Evolutionary conservation across 2,888 invertebrate species (phyloP).

Genomic region (Macrophya alboannulata): DNA sequence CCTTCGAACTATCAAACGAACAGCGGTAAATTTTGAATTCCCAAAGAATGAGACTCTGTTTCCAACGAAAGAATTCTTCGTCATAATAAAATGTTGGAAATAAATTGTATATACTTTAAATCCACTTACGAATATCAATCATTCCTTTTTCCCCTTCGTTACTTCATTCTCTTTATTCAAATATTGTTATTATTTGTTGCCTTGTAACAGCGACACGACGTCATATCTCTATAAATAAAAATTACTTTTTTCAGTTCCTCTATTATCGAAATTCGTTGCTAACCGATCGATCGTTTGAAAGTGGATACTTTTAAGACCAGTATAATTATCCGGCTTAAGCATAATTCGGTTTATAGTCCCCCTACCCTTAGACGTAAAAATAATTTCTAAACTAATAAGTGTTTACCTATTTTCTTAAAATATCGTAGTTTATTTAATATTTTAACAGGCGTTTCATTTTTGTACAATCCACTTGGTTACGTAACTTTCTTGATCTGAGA

Average conservation of each 20-base stretch:
- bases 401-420: slow-evolving; percentile 19
- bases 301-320: background rate
- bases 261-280: background rate
- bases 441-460: background rate
- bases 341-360: background rate
- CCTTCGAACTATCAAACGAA: slow-evolving; percentile 2
- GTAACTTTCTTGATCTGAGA: background rate
- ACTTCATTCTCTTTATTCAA: background rate
- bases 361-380: background rate
- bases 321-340: background rate
- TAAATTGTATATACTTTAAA: background rate
- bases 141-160: background rate
- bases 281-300: slow-evolving; percentile 1
- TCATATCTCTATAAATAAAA: slow-evolving; percentile 30
- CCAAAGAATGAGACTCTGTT: background rate
- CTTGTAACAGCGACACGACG: background rate
- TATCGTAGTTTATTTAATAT: slow-evolving; percentile 44
- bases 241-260: slow-evolving; percentile 8
- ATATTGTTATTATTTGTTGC: slow-evolving; percentile 6
- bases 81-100: background rate
- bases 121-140: background rate
- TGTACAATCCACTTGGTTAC: slow-evolving; percentile 4
- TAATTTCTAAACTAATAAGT: background rate
- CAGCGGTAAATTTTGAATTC: background rate
- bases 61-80: background rate